These are phyloP conservation scores for Epistrophe grossulariae DNA, from an alignment of 2,888 invertebrate species.

Conservation along the genomic window DNA sequence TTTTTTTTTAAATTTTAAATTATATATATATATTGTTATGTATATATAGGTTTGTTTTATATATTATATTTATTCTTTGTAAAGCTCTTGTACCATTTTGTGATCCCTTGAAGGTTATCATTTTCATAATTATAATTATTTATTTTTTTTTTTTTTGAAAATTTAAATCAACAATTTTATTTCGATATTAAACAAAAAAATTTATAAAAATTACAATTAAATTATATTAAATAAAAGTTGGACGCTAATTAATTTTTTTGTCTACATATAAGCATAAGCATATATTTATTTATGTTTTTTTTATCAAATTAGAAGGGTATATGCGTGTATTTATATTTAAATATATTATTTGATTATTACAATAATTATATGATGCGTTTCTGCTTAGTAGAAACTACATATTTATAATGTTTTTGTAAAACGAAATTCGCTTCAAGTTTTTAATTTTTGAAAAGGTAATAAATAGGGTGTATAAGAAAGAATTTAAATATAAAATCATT, in stretches of 20 bases:
- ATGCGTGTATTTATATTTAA: slow-evolving; percentile 34
- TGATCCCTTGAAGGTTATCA: slow-evolving; percentile 78
- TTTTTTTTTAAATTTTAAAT: neutral
- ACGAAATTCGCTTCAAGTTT: slow-evolving; percentile 24
- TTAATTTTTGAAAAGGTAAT: slow-evolving; percentile 20
- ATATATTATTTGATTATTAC: slow-evolving; percentile 37
- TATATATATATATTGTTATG: slow-evolving; percentile 50
- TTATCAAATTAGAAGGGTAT: slow-evolving; percentile 59
- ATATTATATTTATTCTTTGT: slow-evolving; percentile 76
- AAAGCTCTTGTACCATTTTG: slow-evolving; percentile 79
- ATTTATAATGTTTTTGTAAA: slow-evolving; percentile 21
- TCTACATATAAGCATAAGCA: slow-evolving; percentile 62
- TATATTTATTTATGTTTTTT: slow-evolving; percentile 9
- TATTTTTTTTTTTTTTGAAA: slow-evolving; percentile 73
- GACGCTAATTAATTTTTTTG: slow-evolving; percentile 60
- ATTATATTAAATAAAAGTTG: slow-evolving; percentile 52
- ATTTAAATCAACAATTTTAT: slow-evolving; percentile 64
- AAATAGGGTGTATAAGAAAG: slow-evolving; percentile 11
- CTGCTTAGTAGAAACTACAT: slow-evolving; percentile 69
- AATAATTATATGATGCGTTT: slow-evolving; percentile 33
- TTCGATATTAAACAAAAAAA: slow-evolving; percentile 53
- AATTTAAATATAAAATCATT: slow-evolving; percentile 19
- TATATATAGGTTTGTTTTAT: slow-evolving; percentile 51
- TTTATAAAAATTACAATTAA: slow-evolving; percentile 38
- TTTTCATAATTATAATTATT: slow-evolving; percentile 77